Percentiles rank a stretch among this genome's conserved stretches.
Conservation (phyloP, 2,888 invertebrate species). For the Dicyrtomina minuta region DNA sequence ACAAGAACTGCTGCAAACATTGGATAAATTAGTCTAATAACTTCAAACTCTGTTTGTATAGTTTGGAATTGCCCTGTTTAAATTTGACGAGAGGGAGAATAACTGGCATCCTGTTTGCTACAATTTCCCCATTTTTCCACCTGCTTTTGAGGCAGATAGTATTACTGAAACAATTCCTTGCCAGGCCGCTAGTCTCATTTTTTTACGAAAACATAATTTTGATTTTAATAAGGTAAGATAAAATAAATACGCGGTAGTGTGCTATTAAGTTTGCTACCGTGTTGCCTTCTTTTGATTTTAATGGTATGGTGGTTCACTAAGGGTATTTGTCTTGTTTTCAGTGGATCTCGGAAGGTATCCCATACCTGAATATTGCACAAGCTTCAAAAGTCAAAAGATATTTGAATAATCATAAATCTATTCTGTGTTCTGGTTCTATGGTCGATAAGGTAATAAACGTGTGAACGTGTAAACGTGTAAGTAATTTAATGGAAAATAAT, state of each 20-base stretch:
- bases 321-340: constrained; percentile 57
- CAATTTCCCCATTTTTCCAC: constrained; percentile 71
- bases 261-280: neutral
- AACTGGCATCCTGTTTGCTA: constrained; percentile 65
- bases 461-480: neutral
- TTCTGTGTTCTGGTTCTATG: constrained; percentile 18
- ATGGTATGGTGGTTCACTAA: no score
- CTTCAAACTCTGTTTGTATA: constrained; percentile 68
- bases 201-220: constrained; percentile 61
- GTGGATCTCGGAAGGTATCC: constrained; percentile 69
- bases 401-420: constrained; percentile 55
- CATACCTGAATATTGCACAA: constrained; percentile 65
- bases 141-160: constrained; percentile 64
- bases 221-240: constrained; percentile 74
- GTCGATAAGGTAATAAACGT: constrained; percentile 16
- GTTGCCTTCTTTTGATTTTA: neutral
- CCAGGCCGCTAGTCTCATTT: constrained; percentile 67
- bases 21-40: no score
- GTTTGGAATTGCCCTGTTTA: constrained; percentile 68
- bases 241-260: neutral
- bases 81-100: constrained; percentile 62
- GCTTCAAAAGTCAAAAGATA: constrained; percentile 58
- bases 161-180: constrained; percentile 61
- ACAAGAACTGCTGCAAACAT: no score
- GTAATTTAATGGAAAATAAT: neutral